Evolutionary conservation across 2,113 vertebrate genomes (phyloP).

Genomic region (Anseranas semipalmata): DNA sequence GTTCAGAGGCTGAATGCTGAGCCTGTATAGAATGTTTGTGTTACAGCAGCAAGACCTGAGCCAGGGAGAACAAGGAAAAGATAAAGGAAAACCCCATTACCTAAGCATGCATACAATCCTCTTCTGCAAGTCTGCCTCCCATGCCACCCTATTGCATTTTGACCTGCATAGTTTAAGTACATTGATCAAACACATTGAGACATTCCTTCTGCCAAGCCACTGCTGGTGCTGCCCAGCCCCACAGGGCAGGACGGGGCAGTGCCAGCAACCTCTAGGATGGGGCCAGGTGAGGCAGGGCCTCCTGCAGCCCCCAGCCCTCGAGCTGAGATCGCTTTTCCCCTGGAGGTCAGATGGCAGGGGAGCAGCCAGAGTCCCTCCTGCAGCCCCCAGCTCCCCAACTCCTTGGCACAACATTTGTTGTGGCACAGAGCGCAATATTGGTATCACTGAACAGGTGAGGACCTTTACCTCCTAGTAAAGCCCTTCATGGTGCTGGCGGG

Average conservation of each 20-base stretch:
- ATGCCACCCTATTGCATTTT: accelerated
- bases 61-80: background rate
- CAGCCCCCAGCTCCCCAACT: background rate
- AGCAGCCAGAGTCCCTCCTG: background rate
- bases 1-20: background rate
- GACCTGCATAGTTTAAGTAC: accelerated
- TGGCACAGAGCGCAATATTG: accelerated
- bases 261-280: background rate
- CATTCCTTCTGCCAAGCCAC: background rate
- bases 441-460: accelerated
- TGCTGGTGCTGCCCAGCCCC: background rate
- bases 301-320: background rate
- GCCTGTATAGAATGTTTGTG: background rate
- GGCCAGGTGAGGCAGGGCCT: background rate
- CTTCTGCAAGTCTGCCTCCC: background rate
- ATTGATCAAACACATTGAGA: accelerated
- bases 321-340: background rate
- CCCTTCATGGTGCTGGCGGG: too few species aligned
- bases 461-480: accelerated
- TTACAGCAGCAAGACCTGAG: background rate
- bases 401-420: accelerated
- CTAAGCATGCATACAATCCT: accelerated
- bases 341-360: accelerated
- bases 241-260: background rate
- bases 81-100: background rate